Conservation (phyloP, 2,797 vertebrate genomes). For the Sus cebifrons region DNA sequence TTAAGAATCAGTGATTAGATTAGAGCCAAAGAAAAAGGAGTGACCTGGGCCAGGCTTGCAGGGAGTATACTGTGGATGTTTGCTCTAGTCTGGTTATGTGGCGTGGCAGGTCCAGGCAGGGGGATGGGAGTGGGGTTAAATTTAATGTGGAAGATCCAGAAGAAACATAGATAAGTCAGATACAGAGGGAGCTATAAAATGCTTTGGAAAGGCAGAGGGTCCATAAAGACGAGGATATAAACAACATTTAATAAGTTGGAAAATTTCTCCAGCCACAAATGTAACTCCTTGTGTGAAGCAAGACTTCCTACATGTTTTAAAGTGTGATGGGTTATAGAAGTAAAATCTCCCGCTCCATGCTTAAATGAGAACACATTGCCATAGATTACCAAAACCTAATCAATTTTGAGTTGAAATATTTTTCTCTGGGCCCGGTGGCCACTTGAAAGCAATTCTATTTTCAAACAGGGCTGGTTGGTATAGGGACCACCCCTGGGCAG, state of each 20-base stretch:
- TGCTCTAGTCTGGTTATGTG: not conserved
- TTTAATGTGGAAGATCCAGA: conserved; percentile 72
- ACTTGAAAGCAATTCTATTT: conserved; percentile 74
- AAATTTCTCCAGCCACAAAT: conserved; percentile 79
- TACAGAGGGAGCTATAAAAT: conserved; percentile 79
- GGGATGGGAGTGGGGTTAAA: not conserved
- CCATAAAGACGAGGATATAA: conserved; percentile 84
- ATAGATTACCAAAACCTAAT: conserved; percentile 81
- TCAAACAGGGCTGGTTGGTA: conserved; percentile 54
- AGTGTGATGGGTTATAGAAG: conserved; percentile 82
- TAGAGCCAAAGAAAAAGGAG: conserved; percentile 88
- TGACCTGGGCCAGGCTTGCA: conserved; percentile 63
- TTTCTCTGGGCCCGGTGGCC: conserved; percentile 72
- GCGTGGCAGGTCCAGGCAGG: conserved; percentile 57
- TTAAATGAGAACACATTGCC: conserved; percentile 86
- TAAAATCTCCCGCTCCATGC: conserved; percentile 81
- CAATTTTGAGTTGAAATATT: conserved; percentile 69
- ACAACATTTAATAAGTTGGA: conserved; percentile 82
- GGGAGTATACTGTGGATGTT: conserved; percentile 55
- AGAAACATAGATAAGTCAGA: conserved; percentile 82
- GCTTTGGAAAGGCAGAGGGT: conserved; percentile 77
- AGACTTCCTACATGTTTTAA: conserved; percentile 59
- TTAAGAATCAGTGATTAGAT: conserved; percentile 91
- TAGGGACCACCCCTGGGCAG: not conserved
- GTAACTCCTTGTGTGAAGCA: conserved; percentile 76